Percentiles rank a stretch among this genome's conserved stretches.
phyloP scores from a whole-genome alignment of 2,888 invertebrate genomes.

The Ganaspis brasiliensis region DNA sequence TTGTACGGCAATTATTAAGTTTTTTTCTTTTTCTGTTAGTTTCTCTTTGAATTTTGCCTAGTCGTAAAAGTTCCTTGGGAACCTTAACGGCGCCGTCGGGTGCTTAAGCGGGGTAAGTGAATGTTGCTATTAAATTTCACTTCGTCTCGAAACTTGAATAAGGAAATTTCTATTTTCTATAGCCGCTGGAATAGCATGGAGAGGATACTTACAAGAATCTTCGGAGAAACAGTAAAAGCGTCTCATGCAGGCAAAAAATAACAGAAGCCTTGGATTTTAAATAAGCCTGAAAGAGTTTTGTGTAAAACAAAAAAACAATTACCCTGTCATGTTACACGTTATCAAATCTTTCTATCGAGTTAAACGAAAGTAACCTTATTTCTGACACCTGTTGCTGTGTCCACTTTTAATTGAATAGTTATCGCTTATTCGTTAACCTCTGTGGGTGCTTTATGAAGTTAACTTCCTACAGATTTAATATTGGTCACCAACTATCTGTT shows the following conservation, averaged over 20 bases:
- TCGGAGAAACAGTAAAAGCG: neutral
- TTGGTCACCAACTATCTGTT: too few relatives aligned
- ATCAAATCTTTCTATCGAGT: neutral
- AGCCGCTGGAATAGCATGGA: slow-evolving; percentile 22
- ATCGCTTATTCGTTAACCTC: too few relatives aligned
- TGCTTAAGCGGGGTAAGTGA: slow-evolving; percentile 24
- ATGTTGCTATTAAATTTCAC: slow-evolving; percentile 34
- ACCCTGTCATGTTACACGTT: neutral
- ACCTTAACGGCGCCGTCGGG: slow-evolving; percentile 20
- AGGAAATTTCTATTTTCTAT: slow-evolving; percentile 34
- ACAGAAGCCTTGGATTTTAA: neutral
- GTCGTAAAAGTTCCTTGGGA: slow-evolving; percentile 25
- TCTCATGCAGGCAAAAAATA: slow-evolving; percentile 13
- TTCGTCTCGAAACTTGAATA: slow-evolving; percentile 34
- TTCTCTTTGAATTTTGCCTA: slow-evolving; percentile 14
- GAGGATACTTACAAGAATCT: neutral
- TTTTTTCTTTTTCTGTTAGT: slow-evolving; percentile 1
- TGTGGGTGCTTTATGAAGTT: too few relatives aligned
- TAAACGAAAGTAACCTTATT: neutral
- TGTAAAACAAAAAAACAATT: neutral
- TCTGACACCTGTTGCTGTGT: neutral
- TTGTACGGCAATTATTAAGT: neutral
- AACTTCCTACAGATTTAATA: too few relatives aligned
- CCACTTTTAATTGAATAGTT: neutral
- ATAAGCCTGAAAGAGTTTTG: neutral